Conservation (phyloP, 2,888 invertebrate species). For the Tipula lateralis region DNA sequence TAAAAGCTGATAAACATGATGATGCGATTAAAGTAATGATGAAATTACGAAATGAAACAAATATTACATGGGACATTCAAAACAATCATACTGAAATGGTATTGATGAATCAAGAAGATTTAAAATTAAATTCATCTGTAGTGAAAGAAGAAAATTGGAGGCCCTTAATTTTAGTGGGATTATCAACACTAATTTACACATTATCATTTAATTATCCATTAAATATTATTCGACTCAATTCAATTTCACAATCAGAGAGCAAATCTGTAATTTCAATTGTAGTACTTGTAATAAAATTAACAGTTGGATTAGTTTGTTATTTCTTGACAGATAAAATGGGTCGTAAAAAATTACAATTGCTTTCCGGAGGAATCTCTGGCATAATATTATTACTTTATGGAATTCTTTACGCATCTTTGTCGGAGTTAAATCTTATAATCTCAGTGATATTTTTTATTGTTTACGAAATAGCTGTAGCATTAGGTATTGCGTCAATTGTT, state of each 20-base stretch:
- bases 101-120: conserved; percentile 32
- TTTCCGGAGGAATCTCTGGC: neutral
- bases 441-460: neutral
- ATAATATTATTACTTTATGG: neutral
- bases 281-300: neutral
- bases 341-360: neutral
- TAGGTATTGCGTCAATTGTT: neutral
- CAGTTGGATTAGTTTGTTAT: neutral
- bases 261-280: neutral
- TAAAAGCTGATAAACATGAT: conserved; percentile 20
- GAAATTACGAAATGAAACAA: conserved; percentile 31
- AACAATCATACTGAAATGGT: conserved; percentile 32
- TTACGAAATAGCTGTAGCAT: neutral
- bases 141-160: conserved; percentile 30
- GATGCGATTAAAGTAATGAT: conserved; percentile 32
- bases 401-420: neutral
- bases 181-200: neutral
- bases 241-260: neutral
- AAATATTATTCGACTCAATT: neutral
- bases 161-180: conserved; percentile 29
- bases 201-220: conserved; percentile 26
- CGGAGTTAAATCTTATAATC: neutral
- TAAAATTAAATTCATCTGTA: neutral
- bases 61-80: conserved; percentile 31
- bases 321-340: neutral